Conservation (phyloP, 2,113 vertebrate genomes). For the Zosterops borbonicus region DNA sequence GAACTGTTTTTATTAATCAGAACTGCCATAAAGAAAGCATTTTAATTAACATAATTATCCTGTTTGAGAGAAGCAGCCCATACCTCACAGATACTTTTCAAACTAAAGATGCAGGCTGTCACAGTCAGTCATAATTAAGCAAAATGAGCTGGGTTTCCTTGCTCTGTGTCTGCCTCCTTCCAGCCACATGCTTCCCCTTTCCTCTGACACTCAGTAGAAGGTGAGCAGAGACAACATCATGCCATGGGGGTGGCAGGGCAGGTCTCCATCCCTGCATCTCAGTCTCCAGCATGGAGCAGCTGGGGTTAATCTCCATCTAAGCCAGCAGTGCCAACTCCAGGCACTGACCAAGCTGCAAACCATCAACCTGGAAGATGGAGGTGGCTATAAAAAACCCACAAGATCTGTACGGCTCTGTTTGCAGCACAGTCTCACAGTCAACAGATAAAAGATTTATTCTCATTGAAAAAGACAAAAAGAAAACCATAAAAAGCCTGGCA, state of each 20-base stretch:
- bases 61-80: slow-evolving; percentile 64
- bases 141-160: slow-evolving; percentile 24
- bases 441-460: slow-evolving; percentile 39
- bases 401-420: slow-evolving; percentile 10
- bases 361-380: neutral
- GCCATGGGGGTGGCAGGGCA: neutral
- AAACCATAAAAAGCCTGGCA: slow-evolving; percentile 6
- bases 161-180: neutral
- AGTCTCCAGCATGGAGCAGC: neutral
- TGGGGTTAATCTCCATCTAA: neutral
- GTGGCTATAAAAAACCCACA: neutral
- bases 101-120: slow-evolving; percentile 68
- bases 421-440: neutral
- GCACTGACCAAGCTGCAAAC: neutral
- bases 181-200: neutral
- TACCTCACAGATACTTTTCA: slow-evolving; percentile 70
- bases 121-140: slow-evolving; percentile 70
- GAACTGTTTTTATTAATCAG: slow-evolving; percentile 79
- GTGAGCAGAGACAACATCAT: fast-evolving
- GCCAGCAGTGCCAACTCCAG: neutral
- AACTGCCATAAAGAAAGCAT: slow-evolving; percentile 76
- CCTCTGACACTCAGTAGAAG: neutral
- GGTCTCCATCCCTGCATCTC: neutral
- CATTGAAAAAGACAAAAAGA: slow-evolving; percentile 22
- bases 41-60: slow-evolving; percentile 81